phyloP scores from a whole-genome alignment of 2,888 invertebrate genomes.

The Acholoe squamosa region DNA sequence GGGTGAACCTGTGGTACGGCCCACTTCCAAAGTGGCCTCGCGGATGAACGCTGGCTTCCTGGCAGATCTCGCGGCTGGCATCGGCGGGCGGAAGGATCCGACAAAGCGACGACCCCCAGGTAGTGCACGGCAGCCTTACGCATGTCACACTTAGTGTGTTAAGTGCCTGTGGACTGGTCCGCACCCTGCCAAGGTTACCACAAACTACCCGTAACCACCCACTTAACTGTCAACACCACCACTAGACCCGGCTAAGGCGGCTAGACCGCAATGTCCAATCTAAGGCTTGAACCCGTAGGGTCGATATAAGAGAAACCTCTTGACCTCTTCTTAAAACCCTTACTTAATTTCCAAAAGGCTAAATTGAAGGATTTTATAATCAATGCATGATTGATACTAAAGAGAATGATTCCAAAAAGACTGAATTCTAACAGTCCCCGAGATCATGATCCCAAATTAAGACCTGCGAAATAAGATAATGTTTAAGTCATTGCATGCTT shows the following conservation, averaged over 20 bases:
- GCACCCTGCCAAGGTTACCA: background rate
- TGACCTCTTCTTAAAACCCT: too few species aligned
- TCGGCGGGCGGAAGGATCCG: background rate
- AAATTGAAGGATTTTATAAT: too few species aligned
- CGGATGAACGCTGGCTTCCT: slow-evolving; percentile 58
- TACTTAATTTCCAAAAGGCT: too few species aligned
- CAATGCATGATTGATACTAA: too few species aligned
- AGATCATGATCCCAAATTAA: background rate
- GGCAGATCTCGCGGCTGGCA: slow-evolving; percentile 28
- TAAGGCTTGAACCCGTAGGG: too few species aligned
- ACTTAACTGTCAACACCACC: background rate
- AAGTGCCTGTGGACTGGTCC: background rate
- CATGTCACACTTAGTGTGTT: slow-evolving; percentile 12
- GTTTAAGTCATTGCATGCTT: background rate
- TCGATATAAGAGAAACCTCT: too few species aligned
- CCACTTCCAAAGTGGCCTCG: slow-evolving; percentile 34
- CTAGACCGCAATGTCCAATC: too few species aligned
- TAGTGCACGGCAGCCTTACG: slow-evolving; percentile 37
- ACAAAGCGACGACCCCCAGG: background rate
- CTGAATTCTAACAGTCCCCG: too few species aligned
- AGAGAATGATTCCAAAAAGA: too few species aligned
- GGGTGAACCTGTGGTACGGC: slow-evolving; percentile 6
- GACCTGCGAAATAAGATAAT: background rate
- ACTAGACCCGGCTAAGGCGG: too few species aligned
- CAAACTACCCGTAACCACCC: background rate